Evolutionary conservation across 2,888 invertebrate genomes (phyloP), one percentile per base, ranked within the genome.

Genomic region (Lepidochrysops patricia): DNA sequence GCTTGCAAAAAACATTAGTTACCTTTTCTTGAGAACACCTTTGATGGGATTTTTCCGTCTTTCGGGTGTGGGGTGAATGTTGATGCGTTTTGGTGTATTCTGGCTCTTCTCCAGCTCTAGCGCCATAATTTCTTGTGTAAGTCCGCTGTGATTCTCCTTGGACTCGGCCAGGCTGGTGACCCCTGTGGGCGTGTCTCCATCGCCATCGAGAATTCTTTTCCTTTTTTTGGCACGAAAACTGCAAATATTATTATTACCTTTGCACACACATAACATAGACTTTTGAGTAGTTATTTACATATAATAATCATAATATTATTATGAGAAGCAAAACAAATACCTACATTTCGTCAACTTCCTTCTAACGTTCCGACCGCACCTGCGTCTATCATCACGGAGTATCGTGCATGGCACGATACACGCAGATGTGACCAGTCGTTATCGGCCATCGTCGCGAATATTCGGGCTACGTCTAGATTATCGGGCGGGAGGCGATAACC

Each of bases 81-180:
- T 84, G 81, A 90, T 92, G 61, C 90, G 90, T 74, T 92, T 92
- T 0, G 94, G 94, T 9, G 94, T 94, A 64, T 92, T 91, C 67
- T 93, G 92, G 58, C 90, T 92, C 13, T 94, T 89, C 65, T 93
- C 94, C 62, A 94, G 73, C 63, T 93, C 93, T 61, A 94, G 74
- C 0, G 92, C 90, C 77, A 91, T 90, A 37, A 94, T 93, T 75
- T 94, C 94, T 70, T 93, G 93, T 2, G 94, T 94, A 1, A 94
- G 82, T 0, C 94, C 94, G 49, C 93, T 93, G 70, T 90, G 90
- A 61, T 89, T 88, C 61, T 75, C 80, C 60, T 88, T 89, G 0
- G 80, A 83, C 57, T 85, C 85, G 1, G 73, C 69, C 9, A 88
- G 72, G 63, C 83, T 84, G 2, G 80, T 81, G 1, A 88, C 82